Evolutionary conservation across 2,888 invertebrate genomes (phyloP), one percentile per base, ranked within the genome.

Genomic region (Norana najaformis): DNA sequence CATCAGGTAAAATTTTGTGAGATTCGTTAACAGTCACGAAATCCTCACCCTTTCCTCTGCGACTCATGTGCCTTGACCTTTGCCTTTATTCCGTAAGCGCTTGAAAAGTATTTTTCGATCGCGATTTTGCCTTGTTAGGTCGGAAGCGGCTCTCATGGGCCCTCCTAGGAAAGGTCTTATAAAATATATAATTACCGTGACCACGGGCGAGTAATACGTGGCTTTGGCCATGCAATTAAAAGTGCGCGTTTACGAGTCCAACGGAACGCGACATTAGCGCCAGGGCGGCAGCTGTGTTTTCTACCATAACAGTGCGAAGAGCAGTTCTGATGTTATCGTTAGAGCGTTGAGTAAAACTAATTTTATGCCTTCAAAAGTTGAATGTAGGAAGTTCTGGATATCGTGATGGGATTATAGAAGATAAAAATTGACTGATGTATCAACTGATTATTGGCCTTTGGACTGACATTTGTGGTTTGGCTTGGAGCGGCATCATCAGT

Each of bases 261-360:
- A 69, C n/a, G 69, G 69, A 69, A 69, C n/a, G 69, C 69, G 69
- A n/a, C 69, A 69, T 69, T 69, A 69, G n/a, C 69, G 30, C n/a
- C n/a, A 69, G 69, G 69, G 69, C 69, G n/a, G 69, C 69, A 8
- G n/a, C 16, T 23, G 47, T 47, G 47, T 23, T 0, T 47, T 47
- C 30, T n/a, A 11, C 69, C 30, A 69, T n/a, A 69, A 69, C n/a
- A 69, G 53, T 3, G 41, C 18, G 53, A 53, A 53, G 53, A 11
- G 23, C 30, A 30, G 53, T n/a, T 4, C 69, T n/a, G n/a, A n/a
- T 69, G 69, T 69, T 69, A n/a, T 41, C 41, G 13, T 41, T 41
- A 41, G 1, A 11, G 41, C 8, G 41, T 41, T 41, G 18, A n/a
- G 8, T 30, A 69, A 69, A n/a, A n/a, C n/a, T n/a, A n/a, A n/a